phyloP scores from a whole-genome alignment of 2,797 vertebrate species.

The Myioborus melanocephalus region DNA sequence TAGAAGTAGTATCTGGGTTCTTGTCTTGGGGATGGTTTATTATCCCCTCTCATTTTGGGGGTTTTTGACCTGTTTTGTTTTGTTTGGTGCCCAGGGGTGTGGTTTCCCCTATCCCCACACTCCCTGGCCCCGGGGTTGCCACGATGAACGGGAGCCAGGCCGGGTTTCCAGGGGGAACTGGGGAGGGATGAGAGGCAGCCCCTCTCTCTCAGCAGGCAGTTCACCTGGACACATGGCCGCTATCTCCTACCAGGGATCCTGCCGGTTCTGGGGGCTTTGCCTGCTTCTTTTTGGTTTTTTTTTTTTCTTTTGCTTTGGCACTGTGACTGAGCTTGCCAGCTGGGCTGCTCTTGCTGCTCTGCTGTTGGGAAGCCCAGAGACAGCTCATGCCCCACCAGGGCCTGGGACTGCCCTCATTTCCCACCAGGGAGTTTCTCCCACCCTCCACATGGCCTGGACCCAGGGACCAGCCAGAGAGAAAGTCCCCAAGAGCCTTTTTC shows the following conservation, averaged over 20 bases:
- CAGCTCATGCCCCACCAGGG: accelerated
- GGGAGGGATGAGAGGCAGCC: background rate
- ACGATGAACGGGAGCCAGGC: accelerated
- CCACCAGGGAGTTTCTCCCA: background rate
- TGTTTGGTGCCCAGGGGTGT: background rate
- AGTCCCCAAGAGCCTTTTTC: background rate
- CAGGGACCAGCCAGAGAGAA: background rate
- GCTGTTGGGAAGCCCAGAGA: background rate
- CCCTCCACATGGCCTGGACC: background rate
- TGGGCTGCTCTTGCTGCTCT: background rate
- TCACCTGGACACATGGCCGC: accelerated
- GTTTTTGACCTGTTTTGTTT: background rate
- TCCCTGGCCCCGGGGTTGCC: no score
- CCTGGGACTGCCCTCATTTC: background rate
- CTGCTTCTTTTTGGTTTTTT: background rate
- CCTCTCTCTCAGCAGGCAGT: accelerated
- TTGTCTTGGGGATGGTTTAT: background rate
- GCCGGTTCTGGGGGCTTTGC: background rate
- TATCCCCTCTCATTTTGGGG: background rate
- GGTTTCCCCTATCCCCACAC: no score
- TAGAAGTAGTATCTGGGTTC: background rate
- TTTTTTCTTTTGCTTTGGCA: background rate
- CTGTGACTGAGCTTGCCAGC: background rate
- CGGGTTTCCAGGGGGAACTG: accelerated
- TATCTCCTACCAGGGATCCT: background rate